Percentiles rank a stretch among this genome's conserved stretches.
These are phyloP conservation scores for Zoanthus gigantus DNA, from an alignment of 92 coral and sea anemone genomes.

Conservation along the genomic window DNA sequence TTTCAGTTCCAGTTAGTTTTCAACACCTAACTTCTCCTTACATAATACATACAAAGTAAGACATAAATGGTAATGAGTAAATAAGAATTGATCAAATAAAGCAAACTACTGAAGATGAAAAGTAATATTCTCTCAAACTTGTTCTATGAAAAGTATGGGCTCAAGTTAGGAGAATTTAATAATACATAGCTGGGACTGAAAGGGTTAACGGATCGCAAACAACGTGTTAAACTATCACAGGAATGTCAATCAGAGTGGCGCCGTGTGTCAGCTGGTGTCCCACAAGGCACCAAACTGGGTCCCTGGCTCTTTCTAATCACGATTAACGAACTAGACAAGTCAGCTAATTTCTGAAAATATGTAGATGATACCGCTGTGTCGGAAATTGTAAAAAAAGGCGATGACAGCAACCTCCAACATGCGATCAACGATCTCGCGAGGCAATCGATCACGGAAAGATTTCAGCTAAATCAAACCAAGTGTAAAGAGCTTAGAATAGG, in stretches of 20 bases:
- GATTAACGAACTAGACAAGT: conserved; percentile 10
- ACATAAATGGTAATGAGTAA: too few species aligned
- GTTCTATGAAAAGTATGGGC: too few species aligned
- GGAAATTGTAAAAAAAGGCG: conserved; percentile 29
- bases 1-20: too few species aligned
- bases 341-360: conserved; percentile 11
- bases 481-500: conserved; percentile 33
- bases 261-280: conserved; percentile 39
- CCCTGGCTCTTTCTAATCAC: conserved; percentile 23
- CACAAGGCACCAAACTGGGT: conserved; percentile 31
- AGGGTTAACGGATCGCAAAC: too few species aligned
- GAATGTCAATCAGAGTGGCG: conserved; percentile 31
- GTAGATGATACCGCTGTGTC: conserved; percentile 1
- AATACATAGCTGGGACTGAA: too few species aligned
- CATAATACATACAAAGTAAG: too few species aligned
- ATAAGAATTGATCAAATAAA: too few species aligned
- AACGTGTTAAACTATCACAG: not conserved
- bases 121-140: too few species aligned
- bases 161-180: too few species aligned
- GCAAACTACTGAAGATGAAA: too few species aligned
- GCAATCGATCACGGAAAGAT: conserved; percentile 30
- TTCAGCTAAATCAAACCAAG: conserved; percentile 10
- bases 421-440: conserved; percentile 16
- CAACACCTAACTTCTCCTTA: too few species aligned
- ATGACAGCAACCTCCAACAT: conserved; percentile 23